Evolutionary conservation across 1,140 invertebrate species (phyloP).

Genomic region (Nasonia giraulti): DNA sequence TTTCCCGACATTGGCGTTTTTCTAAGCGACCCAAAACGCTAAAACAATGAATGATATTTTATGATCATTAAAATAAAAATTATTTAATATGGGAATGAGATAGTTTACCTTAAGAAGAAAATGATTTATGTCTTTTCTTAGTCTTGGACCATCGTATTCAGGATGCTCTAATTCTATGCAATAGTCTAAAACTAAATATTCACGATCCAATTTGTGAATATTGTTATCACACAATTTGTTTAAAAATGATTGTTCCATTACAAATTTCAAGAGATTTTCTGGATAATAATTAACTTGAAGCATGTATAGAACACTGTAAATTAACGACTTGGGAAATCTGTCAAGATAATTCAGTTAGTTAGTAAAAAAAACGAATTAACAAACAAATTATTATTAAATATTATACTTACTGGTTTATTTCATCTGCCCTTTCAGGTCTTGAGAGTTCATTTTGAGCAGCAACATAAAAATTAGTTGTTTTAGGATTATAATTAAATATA

Average conservation of each 20-base stretch:
- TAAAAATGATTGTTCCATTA: conserved; percentile 71
- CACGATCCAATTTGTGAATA: conserved; percentile 63
- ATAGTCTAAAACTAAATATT: conserved; percentile 75
- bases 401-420: conserved; percentile 67
- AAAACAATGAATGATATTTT: not conserved
- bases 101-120: conserved; percentile 70
- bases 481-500: conserved; percentile 72
- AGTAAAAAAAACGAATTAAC: not conserved
- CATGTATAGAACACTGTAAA: conserved; percentile 73
- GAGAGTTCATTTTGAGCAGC: conserved; percentile 72
- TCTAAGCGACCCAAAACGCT: not conserved
- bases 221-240: conserved; percentile 68
- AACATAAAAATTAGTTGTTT: conserved; percentile 68
- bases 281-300: conserved; percentile 70
- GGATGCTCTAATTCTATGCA: conserved; percentile 76
- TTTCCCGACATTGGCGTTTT: not conserved
- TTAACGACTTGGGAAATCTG: conserved; percentile 68
- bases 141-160: conserved; percentile 75
- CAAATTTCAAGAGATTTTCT: conserved; percentile 71
- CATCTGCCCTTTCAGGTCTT: conserved; percentile 67
- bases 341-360: conserved; percentile 33
- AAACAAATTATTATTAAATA: not conserved
- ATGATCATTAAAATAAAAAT: not conserved
- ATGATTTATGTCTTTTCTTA: conserved; percentile 64
- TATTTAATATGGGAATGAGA: not conserved